Evolutionary conservation across 2,888 invertebrate genomes (phyloP).

Genomic region (Cosmia trapezina): DNA sequence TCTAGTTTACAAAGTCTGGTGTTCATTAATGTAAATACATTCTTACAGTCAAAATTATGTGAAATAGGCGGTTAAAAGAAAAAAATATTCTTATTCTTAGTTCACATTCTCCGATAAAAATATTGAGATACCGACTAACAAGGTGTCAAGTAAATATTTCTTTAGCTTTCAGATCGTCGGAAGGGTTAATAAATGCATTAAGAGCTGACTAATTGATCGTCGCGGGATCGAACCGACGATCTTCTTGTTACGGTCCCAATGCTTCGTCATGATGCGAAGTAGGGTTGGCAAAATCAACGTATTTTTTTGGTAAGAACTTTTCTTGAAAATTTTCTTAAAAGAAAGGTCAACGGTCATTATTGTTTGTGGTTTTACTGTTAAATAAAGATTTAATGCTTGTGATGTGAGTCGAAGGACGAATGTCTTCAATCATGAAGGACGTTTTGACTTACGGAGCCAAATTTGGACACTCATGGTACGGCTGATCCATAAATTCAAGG

Average conservation of each 20-base stretch:
- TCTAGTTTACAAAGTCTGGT: no score
- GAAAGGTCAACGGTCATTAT: background rate
- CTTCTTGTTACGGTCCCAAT: slow-evolving; percentile 69
- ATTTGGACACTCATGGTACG: no score
- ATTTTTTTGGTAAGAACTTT: background rate
- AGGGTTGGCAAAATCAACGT: slow-evolving; percentile 62
- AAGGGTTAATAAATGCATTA: slow-evolving; percentile 63
- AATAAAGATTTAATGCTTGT: no score
- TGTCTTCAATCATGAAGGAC: no score
- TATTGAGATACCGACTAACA: slow-evolving; percentile 1
- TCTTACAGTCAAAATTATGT: no score
- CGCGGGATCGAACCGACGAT: slow-evolving; percentile 66
- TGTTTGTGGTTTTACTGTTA: no score
- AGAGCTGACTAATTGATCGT: slow-evolving; percentile 73
- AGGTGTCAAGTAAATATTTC: slow-evolving; percentile 31
- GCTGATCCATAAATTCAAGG: no score
- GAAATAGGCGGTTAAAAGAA: background rate
- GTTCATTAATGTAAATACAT: no score
- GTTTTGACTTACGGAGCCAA: no score
- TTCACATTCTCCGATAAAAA: background rate
- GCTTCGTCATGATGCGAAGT: slow-evolving; percentile 59
- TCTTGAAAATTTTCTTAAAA: background rate
- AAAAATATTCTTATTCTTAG: background rate
- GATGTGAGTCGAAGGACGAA: no score
- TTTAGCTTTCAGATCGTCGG: slow-evolving; percentile 8